Base-by-base conservation (phyloP, 1,140 invertebrate species). In the Pseudomyrmex gracilis region DNA sequence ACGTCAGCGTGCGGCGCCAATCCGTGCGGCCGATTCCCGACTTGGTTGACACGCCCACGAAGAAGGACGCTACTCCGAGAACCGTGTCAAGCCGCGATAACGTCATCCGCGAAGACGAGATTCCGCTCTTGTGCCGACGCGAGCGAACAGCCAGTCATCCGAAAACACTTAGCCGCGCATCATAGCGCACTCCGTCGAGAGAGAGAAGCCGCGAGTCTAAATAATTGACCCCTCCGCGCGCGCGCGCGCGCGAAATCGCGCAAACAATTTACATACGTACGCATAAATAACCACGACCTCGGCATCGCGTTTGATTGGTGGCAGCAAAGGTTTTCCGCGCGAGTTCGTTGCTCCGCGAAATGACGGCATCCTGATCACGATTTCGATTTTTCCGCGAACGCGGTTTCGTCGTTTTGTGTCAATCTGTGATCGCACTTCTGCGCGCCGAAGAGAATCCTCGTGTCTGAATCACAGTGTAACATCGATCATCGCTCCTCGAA, bases 161-260 rank as follows among this genome's bases (percentile, higher is more conserved):
- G 77, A 89, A 89, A 89, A 88, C 87, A 88, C 78, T 89, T 89
- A 88, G 78, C 74, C 67, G 78, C 86, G 87, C 85, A 88, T 89
- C 87, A 66, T n/a, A 83, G 73, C 63, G 49, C 15, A 49, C 4
- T 15, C n/a, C 67, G 58, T 49, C 51, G 66, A 5, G 34, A 34
- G 34, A 34, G 51, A 66, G 67, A 80, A 73, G 53, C 51, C 51
- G 73, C 84, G 60, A 86, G 82, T 84, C 83, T 74, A 89, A 89
- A 87, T 86, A 89, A 89, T 89, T 84, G 73, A 89, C 88, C 88
- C 85, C 87, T 84, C 76, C 87, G 87, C 76, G 51, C 34, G 34
- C 34, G 10, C 87, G 87, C 76, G 51, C 34, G 34, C 34, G 10
- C 51, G 66, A 45, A 73, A 71, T 82, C 66, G 71, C 73, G 78